Conservation (phyloP, 2,888 invertebrate species). For the Pachliopta kotzebuea region DNA sequence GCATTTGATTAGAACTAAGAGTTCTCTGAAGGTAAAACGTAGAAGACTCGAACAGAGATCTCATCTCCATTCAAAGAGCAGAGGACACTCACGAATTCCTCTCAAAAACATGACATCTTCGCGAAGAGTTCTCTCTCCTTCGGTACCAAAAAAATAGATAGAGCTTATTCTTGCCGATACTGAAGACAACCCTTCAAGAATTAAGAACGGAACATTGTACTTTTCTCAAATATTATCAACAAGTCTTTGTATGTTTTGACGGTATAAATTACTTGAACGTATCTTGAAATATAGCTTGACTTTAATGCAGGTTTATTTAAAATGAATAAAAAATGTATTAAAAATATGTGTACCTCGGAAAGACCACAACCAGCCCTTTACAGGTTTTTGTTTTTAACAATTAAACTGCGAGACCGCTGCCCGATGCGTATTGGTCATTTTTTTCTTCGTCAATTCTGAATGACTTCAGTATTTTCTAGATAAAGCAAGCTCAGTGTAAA, state of each 20-base stretch:
- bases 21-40: no score
- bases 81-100: no score
- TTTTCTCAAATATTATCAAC: neutral
- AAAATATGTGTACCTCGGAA: neutral
- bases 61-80: no score
- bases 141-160: no score
- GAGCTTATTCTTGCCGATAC: no score
- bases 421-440: neutral
- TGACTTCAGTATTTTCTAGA: constrained; percentile 3
- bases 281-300: neutral
- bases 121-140: no score
- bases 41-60: no score
- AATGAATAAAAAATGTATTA: neutral
- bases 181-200: no score
- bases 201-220: no score
- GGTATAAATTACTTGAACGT: neutral
- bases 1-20: no score
- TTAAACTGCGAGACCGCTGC: neutral
- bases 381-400: constrained; percentile 1
- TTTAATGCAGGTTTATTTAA: neutral
- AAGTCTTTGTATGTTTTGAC: neutral
- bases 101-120: no score
- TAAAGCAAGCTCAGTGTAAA: neutral
- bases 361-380: constrained; percentile 1
- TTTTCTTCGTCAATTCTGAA: constrained; percentile 1